Conservation (phyloP, 2,113 vertebrate species). For the Bombycilla garrulus region DNA sequence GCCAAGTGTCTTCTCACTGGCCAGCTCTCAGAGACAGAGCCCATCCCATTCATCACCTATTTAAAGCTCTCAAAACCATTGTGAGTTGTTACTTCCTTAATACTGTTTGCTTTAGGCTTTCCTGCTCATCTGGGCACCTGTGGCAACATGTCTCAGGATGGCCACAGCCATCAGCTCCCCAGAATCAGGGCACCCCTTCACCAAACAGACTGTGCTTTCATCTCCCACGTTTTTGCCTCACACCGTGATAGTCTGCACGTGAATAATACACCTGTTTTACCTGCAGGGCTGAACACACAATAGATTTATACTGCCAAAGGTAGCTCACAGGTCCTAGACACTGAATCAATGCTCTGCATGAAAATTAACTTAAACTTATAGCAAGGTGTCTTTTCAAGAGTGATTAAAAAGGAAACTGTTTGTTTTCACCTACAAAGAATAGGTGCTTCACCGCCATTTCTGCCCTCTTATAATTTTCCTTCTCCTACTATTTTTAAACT, state of each 20-base stretch:
- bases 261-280: neutral
- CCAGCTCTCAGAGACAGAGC: neutral
- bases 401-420: neutral
- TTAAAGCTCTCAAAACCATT: neutral
- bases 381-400: neutral
- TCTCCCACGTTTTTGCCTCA: neutral
- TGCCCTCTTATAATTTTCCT: neutral
- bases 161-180: neutral
- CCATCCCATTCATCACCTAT: neutral
- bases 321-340: neutral
- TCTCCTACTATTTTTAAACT: neutral
- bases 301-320: neutral
- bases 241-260: neutral
- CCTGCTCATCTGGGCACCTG: neutral
- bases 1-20: neutral
- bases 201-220: neutral
- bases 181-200: neutral
- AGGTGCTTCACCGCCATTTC: neutral
- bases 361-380: constrained; percentile 14
- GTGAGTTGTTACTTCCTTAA: neutral
- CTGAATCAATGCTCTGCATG: neutral
- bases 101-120: neutral
- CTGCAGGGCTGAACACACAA: neutral
- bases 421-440: neutral
- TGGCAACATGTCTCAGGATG: neutral